Evolutionary conservation across 2,113 vertebrate genomes (phyloP).

Genomic region (Felis chaus): DNA sequence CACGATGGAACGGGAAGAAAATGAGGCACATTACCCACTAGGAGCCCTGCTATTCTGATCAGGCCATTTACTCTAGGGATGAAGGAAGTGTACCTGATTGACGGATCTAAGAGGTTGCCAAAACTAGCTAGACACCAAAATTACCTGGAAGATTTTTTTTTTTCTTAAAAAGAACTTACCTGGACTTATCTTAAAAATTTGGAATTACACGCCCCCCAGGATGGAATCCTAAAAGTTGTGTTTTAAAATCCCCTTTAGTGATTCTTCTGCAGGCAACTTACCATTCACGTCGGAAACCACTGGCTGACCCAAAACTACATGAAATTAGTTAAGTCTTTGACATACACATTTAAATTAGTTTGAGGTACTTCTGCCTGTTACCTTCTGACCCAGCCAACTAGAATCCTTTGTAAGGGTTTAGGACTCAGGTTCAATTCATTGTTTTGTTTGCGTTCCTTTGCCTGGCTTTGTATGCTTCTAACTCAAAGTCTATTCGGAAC

Average conservation of each 20-base stretch:
- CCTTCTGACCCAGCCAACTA: not conserved
- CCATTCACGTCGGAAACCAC: not conserved
- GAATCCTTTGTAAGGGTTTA: not conserved
- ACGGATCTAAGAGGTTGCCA: not conserved
- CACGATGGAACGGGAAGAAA: not conserved
- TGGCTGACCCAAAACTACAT: not conserved
- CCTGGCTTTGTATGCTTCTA: not conserved
- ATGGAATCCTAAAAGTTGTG: not conserved
- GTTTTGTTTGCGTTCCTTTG: not conserved
- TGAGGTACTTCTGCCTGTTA: not conserved
- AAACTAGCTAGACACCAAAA: not conserved
- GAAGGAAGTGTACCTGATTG: not conserved
- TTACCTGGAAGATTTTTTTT: not conserved
- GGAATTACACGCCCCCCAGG: not conserved
- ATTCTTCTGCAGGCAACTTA: not conserved
- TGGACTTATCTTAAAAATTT: not conserved
- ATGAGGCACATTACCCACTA: accelerated
- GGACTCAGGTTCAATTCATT: not conserved
- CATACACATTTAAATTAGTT: not conserved
- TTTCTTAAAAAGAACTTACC: not conserved
- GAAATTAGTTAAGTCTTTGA: not conserved
- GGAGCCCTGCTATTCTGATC: not conserved
- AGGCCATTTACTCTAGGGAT: not conserved
- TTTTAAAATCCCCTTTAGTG: not conserved
- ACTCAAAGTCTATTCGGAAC: not conserved